A percentile compares a stretch with the other conserved stretches of the same genome.
phyloP scores from a whole-genome alignment of 2,113 vertebrate genomes.

The Spermophilus dauricus region DNA sequence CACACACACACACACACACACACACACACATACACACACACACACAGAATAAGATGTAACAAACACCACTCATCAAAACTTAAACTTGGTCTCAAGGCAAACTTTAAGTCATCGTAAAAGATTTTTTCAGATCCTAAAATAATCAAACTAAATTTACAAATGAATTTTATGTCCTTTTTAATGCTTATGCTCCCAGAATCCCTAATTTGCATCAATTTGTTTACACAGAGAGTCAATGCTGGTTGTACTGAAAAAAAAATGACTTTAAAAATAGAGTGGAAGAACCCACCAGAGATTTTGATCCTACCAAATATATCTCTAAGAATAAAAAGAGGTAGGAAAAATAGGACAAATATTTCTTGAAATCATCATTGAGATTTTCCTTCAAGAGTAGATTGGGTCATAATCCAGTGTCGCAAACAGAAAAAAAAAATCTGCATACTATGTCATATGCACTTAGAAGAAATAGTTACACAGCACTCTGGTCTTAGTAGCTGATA shows the following conservation, averaged over 20 bases:
- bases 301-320: neutral
- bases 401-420: neutral
- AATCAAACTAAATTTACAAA: neutral
- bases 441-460: neutral
- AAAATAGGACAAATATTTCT: neutral
- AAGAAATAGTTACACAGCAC: conserved; percentile 1
- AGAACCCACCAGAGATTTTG: neutral
- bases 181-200: neutral
- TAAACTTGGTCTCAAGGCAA: neutral
- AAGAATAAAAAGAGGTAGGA: neutral
- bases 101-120: neutral
- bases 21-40: too few relatives aligned
- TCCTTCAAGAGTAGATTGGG: neutral
- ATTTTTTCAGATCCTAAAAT: neutral
- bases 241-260: neutral
- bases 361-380: neutral
- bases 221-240: neutral
- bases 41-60: neutral
- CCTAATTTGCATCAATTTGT: neutral
- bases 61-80: neutral
- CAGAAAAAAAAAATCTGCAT: neutral
- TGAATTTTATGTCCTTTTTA: neutral
- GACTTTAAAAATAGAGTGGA: neutral
- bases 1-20: too few relatives aligned
- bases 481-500: neutral